Evolutionary conservation across 2,113 vertebrate genomes (phyloP).

Genomic region (Reinhardtius hippoglossoides): DNA sequence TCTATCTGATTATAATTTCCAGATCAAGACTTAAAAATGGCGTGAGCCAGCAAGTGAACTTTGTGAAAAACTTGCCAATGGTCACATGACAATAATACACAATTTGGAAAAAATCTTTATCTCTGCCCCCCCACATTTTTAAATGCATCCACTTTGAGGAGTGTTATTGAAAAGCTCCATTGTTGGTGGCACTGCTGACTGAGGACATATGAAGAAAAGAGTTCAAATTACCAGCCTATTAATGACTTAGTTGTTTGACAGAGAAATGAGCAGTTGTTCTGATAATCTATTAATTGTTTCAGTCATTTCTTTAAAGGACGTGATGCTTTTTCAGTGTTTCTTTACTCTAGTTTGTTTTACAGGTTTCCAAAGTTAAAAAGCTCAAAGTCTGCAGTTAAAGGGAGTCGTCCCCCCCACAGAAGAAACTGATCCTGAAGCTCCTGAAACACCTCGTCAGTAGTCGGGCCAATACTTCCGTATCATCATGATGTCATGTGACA

Average conservation of each 20-base stretch:
- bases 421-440: too few species aligned
- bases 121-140: slow-evolving; percentile 12
- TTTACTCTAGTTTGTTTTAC: too few species aligned
- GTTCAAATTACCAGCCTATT: not conserved
- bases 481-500: too few species aligned
- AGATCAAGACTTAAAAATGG: not conserved
- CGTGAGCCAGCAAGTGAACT: not conserved
- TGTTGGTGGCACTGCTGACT: not conserved
- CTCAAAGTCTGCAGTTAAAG: too few species aligned
- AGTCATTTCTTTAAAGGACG: too few species aligned
- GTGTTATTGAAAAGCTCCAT: slow-evolving; percentile 3
- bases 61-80: slow-evolving; percentile 13
- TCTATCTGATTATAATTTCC: slow-evolving; percentile 22
- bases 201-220: not conserved
- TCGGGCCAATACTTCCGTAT: too few species aligned
- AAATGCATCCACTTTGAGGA: slow-evolving; percentile 5
- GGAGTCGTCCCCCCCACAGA: too few species aligned
- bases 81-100: slow-evolving; percentile 28
- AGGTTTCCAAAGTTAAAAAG: too few species aligned
- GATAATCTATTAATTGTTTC: too few species aligned
- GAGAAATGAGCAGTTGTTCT: too few species aligned
- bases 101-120: slow-evolving; percentile 1
- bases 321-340: too few species aligned
- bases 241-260: not conserved
- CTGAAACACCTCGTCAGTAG: too few species aligned